Percentiles rank a stretch among this genome's conserved stretches.
Conservation (phyloP, 2,797 vertebrate genomes). For the Centropyge bicolor region DNA sequence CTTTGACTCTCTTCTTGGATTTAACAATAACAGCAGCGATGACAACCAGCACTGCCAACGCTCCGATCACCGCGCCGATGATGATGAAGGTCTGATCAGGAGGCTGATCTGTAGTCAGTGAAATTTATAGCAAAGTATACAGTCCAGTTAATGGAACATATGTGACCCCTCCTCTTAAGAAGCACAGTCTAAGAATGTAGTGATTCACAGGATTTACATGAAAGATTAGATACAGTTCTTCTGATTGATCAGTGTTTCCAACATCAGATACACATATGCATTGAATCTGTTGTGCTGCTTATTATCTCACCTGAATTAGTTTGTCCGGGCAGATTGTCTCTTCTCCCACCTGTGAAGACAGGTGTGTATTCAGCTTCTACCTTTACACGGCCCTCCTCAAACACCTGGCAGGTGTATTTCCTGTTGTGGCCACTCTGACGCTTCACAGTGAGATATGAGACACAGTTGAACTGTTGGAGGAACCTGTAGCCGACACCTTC, state of each 20-base stretch:
- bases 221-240: background rate
- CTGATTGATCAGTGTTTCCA: no score
- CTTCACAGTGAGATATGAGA: conserved; percentile 29
- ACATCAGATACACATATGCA: no score
- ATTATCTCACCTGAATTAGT: background rate
- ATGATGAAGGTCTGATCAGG: background rate
- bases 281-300: background rate
- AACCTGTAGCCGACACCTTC: rapidly evolving
- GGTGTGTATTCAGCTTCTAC: conserved; percentile 28
- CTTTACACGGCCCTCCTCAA: rapidly evolving
- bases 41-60: background rate
- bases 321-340: background rate
- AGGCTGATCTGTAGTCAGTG: rapidly evolving
- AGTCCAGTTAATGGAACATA: background rate
- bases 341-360: background rate
- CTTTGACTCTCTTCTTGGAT: conserved; percentile 18
- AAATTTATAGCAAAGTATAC: background rate
- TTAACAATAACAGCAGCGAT: conserved; percentile 11
- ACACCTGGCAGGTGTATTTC: conserved; percentile 45
- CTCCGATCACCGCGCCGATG: background rate
- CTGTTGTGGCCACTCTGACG: background rate
- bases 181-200: no score
- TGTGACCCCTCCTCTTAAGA: background rate
- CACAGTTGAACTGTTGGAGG: rapidly evolving
- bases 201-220: background rate